Evolutionary conservation across 2,888 invertebrate genomes (phyloP).

Genomic region (Syritta pipiens): DNA sequence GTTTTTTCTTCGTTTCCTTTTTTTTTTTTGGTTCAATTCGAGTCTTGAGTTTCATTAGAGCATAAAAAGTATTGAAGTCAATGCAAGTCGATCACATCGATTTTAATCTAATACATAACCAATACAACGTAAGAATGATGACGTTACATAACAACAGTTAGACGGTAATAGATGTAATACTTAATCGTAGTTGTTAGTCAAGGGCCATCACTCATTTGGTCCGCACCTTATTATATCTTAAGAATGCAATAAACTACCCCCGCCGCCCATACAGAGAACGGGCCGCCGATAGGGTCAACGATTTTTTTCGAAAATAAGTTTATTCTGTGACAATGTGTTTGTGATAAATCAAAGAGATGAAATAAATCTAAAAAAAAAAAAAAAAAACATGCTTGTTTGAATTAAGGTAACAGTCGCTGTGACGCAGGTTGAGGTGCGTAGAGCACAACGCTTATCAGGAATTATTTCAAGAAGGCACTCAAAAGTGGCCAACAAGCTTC

Average conservation of each 20-base stretch:
- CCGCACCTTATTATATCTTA: too few species aligned
- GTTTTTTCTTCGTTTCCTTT: conserved; percentile 19
- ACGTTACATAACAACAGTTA: conserved; percentile 46
- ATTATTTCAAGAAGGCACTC: too few species aligned
- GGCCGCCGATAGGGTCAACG: background rate
- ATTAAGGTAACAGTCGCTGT: too few species aligned
- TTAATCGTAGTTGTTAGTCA: background rate
- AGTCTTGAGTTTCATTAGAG: conserved; percentile 44
- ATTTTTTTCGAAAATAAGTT: conserved; percentile 30
- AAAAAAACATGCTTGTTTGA: too few species aligned
- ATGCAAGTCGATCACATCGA: conserved; percentile 61
- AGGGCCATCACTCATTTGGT: background rate
- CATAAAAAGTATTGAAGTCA: conserved; percentile 55
- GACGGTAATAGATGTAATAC: background rate
- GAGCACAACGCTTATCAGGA: too few species aligned
- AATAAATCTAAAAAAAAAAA: conserved; percentile 7
- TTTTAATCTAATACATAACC: conserved; percentile 29
- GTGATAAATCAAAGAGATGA: conserved; percentile 48
- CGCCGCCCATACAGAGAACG: background rate
- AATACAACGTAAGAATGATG: conserved; percentile 54
- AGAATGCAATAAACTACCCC: conserved; percentile 56
- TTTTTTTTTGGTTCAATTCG: conserved; percentile 17
- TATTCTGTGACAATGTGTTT: conserved; percentile 53
- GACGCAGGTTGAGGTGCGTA: too few species aligned
- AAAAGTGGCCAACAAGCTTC: too few species aligned